Percentiles rank a stretch among this genome's conserved stretches.
phyloP scores from a whole-genome alignment of 2,888 invertebrate genomes.

The Ctenicera cuprea region DNA sequence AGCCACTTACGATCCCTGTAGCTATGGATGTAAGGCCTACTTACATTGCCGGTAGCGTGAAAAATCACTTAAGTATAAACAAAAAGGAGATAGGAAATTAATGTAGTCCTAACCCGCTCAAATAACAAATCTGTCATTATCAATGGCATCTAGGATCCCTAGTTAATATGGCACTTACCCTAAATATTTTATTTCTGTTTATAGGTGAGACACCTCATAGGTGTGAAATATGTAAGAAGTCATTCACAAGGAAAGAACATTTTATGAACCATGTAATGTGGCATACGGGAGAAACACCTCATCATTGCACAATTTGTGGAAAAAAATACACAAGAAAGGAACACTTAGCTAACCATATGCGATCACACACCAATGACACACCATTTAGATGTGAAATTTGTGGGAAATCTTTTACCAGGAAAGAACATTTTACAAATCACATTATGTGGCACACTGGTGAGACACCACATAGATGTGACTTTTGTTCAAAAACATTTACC shows the following conservation, averaged over 20 bases:
- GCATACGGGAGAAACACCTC: constrained; percentile 91
- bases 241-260: constrained; percentile 85
- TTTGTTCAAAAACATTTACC: constrained; percentile 87
- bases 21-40: no score
- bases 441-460: constrained; percentile 92
- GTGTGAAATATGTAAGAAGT: constrained; percentile 87
- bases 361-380: constrained; percentile 91
- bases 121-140: no score
- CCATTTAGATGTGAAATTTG: constrained; percentile 89
- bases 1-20: no score
- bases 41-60: no score
- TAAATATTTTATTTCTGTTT: no score
- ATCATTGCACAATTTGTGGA: constrained; percentile 90
- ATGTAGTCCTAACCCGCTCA: no score
- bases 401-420: constrained; percentile 91
- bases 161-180: no score
- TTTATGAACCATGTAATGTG: constrained; percentile 89
- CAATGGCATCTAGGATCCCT: no score
- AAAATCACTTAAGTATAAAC: no score
- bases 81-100: no score
- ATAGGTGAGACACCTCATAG: constrained; percentile 81
- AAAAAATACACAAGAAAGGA: constrained; percentile 93
- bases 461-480: constrained; percentile 86
- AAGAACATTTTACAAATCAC: constrained; percentile 93
- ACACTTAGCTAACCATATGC: constrained; percentile 91